Evolutionary conservation across 2,797 vertebrate species (phyloP).

Genomic region (Siniperca undulata): DNA sequence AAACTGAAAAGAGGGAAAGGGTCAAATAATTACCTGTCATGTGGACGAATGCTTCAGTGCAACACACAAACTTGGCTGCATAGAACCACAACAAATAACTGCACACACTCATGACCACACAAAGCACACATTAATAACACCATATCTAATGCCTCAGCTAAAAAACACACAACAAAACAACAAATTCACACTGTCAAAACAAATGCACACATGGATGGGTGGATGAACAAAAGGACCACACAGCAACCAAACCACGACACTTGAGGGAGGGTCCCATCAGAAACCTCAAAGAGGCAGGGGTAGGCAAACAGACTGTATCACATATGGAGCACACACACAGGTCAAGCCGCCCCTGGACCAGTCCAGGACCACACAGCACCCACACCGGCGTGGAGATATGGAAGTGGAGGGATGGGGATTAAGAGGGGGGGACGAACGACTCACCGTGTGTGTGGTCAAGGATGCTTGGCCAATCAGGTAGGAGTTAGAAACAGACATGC

Average conservation of each 20-base stretch:
- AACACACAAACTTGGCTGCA: constrained; percentile 41
- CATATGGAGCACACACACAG: constrained; percentile 57
- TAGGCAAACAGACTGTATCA: constrained; percentile 46
- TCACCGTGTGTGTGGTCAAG: constrained; percentile 91
- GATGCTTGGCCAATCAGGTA: constrained; percentile 97
- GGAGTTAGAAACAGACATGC: constrained; percentile 99
- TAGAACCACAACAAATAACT: constrained; percentile 34
- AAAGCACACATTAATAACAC: constrained; percentile 45
- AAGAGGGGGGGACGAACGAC: constrained; percentile 28
- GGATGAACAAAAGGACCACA: constrained; percentile 59
- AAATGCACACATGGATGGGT: constrained; percentile 54
- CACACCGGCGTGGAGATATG: constrained; percentile 46
- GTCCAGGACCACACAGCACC: constrained; percentile 69
- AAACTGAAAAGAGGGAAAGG: constrained; percentile 24
- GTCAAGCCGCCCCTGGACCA: constrained; percentile 52
- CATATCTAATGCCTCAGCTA: constrained; percentile 9
- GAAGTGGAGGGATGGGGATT: constrained; percentile 23
- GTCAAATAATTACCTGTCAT: constrained; percentile 44
- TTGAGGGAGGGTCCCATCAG: constrained; percentile 9
- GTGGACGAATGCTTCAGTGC: constrained; percentile 38
- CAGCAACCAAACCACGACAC: constrained; percentile 47
- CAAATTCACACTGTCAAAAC: constrained; percentile 46
- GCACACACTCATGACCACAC: constrained; percentile 38
- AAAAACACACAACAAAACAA: constrained; percentile 25
- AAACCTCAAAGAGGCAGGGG: constrained; percentile 5